Base-by-base conservation (phyloP, 2,797 vertebrate genomes). In the Podarcis siculus region DNA sequence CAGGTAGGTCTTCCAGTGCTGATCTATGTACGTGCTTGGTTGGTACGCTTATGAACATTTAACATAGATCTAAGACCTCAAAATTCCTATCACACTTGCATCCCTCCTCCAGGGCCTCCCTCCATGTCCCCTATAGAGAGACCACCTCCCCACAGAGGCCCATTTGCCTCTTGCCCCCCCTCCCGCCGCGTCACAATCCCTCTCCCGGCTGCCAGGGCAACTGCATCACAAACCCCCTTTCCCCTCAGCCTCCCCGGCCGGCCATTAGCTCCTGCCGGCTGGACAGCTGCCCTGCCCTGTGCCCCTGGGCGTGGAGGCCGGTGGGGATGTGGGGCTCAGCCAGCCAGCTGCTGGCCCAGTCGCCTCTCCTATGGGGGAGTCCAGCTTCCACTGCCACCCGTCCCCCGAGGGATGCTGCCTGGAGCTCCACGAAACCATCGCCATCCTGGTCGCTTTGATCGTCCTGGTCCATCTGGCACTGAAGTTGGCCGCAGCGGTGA, bases 351-450 rank as follows among this genome's bases (percentile, higher is more conserved):
- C 73, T n/a, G 81, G 73, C 61, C 80, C 75, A 5, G 73, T 58
- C 9, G 75, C 82, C 87, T 79, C 75, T 61, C 87, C 87, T 64
- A 79, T 87, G 86, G 86, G 72, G 80, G 86, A 87, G 72, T 0
- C 72, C 80, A 30, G n/a, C 86, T 25, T 37, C 75, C 27, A 13
- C n/a, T 78, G 75, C 75, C 19, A n/a, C 27, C 45, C 27, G 3
- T 3, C 32, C 35, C 35, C 82, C 8, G 82, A 64, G 45, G 87
- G 64, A n/a, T 88, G 82, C 66, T 88, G 87, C 49, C 75, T 88
- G 45, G 64, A 71, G 15, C 35, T 84, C 23, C 75, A 58, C 1
- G 82, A 88, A 9, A 79, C 73, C 30, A 2, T 84, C 32, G 1
- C 12, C 3, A 2, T 84, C 35, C 23, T 88, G 2, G 35, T 84